Base-by-base conservation (phyloP, 2,113 vertebrate species). In the Ochotona curzoniae region DNA sequence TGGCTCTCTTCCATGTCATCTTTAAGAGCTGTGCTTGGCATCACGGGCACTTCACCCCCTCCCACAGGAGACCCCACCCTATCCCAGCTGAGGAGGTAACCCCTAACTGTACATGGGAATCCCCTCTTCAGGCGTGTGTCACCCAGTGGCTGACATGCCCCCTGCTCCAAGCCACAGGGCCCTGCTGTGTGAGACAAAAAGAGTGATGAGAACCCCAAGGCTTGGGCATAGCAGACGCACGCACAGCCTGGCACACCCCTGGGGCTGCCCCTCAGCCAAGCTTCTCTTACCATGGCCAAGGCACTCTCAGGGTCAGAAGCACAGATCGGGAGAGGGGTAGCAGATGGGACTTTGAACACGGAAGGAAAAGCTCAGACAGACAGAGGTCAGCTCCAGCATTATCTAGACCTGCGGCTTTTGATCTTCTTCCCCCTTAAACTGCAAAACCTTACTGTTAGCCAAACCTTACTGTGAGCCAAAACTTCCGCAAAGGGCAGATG, bases 21-120 rank as follows among this genome's bases (percentile, higher is more conserved):
- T 2, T 5, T 5, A 2, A n/a, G 61, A 64, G 47, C 60, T 9
- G 3, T 8, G 7, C 17, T 18, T 0, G 0, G 9, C 11, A 51
- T 66, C 28, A 2, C 1, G 0, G 12, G 32, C 3, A 9, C 13
- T 28, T 51, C 35, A 0, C 1, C 1, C 21, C 11, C 30, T 18
- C 49, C 44, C 32, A 14, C n/a, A 7, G 0, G 0, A 8, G 21
- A 25, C 51, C 23, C 14, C 1, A 54, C 18, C 67, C 51, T 25
- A 0, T 0, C 20, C 54, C 32, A 64, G 78, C 32, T 28, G 32
- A 57, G 61, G 32, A 70, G 30, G 28, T 3, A 11, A 3, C 23
- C 13, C 14, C 1, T 1, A 13, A 30, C 6, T 44, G 38, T 44
- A 44, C 38, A 44, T 44, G 38, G 26, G 67, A 35, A 28, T 38